Conservation (phyloP, 2,113 vertebrate genomes). For the Neotoma lepida region DNA sequence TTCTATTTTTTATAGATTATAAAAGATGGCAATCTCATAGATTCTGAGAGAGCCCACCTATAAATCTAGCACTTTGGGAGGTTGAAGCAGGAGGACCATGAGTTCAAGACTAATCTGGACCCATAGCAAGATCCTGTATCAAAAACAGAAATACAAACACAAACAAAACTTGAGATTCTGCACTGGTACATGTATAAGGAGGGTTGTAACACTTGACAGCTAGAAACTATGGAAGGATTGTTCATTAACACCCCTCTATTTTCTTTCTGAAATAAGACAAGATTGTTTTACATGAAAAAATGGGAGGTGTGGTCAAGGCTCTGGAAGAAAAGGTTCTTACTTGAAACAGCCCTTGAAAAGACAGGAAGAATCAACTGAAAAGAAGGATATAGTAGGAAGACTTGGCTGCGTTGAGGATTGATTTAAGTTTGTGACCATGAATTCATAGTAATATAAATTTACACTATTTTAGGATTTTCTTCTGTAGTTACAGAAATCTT, state of each 20-base stretch:
- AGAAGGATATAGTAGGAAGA: background rate
- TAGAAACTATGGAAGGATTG: background rate
- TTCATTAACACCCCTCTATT: background rate
- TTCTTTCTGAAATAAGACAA: slow-evolving; percentile 2
- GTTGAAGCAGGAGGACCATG: background rate
- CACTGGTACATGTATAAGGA: background rate
- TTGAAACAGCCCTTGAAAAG: slow-evolving; percentile 24
- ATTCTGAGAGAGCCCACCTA: background rate
- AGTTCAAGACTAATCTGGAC: background rate
- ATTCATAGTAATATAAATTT: slow-evolving; percentile 16
- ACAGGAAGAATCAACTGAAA: slow-evolving; percentile 23
- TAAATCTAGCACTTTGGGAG: background rate
- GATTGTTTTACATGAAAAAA: background rate
- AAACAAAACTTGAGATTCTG: background rate
- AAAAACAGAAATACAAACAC: background rate
- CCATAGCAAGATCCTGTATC: background rate
- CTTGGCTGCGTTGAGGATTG: background rate
- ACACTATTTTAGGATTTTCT: background rate
- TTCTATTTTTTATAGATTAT: background rate
- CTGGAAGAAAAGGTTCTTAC: background rate
- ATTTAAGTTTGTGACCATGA: slow-evolving; percentile 27
- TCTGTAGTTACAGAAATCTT: background rate
- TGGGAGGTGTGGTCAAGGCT: background rate
- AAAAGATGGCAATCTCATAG: background rate
- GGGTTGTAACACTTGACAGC: background rate